A percentile compares a stretch with the other conserved stretches of the same genome.
Evolutionary conservation across 2,113 vertebrate genomes (phyloP).

Genomic region (Sorex araneus): DNA sequence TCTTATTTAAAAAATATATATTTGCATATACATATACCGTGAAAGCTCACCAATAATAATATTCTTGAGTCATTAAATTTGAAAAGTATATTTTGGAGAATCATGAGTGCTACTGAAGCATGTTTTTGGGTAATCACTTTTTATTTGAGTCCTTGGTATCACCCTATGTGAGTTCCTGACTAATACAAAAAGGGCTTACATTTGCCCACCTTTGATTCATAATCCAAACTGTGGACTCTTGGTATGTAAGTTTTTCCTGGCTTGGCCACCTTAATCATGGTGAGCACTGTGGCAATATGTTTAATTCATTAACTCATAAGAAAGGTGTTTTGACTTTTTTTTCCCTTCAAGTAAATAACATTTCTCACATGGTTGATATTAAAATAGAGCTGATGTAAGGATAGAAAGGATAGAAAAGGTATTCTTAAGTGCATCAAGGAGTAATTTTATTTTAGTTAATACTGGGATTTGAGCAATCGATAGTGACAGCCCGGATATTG

Average conservation of each 20-base stretch:
- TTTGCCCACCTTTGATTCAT: neutral
- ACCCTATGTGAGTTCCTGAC: neutral
- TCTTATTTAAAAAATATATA: too few relatives aligned
- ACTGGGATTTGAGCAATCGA: neutral
- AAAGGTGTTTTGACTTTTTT: neutral
- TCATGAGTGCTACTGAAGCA: neutral
- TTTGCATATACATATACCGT: neutral
- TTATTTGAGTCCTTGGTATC: neutral
- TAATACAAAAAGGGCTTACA: neutral
- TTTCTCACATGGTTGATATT: neutral
- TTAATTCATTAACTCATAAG: neutral
- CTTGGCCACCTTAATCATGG: neutral
- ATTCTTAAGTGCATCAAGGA: neutral
- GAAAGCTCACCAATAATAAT: neutral
- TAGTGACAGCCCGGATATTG: neutral
- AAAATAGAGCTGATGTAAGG: neutral
- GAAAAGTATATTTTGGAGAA: slow-evolving; percentile 37
- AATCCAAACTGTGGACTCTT: neutral
- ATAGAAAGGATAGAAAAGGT: neutral
- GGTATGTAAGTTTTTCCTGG: neutral
- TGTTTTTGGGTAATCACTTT: too few relatives aligned
- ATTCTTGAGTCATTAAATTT: neutral
- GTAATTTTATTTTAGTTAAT: neutral
- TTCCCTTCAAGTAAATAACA: neutral
- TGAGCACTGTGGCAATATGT: neutral